Evolutionary conservation across 2,113 vertebrate species (phyloP), one percentile per base, ranked within the genome.

Genomic region (Nycticorax nycticorax): DNA sequence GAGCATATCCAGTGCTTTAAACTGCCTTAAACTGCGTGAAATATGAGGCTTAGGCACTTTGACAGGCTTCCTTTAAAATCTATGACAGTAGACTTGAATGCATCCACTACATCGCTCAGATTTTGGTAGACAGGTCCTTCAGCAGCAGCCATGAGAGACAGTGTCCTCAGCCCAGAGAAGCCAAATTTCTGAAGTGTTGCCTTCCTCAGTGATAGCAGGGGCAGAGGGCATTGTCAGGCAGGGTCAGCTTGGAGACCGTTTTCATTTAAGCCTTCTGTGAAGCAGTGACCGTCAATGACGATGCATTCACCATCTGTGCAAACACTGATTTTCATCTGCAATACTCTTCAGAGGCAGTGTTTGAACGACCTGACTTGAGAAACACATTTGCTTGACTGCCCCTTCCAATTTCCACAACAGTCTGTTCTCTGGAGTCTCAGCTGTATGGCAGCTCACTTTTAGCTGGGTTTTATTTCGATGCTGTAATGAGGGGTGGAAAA

Each of bases 31-130:
- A 79, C 8, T 88, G 33, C 1, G 8, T 82, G 56, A 96, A 93
- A 75, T 73, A 67, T 75, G 79, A 96, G 52, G 53, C 18, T 91
- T 47, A 88, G 86, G 27, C 81, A 85, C 59, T 93, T 91, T 92
- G 93, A 96, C 91, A 95, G 74, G 81, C 71, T 89, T 96, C 67
- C 69, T 95, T 94, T 83, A 88, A 91, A 93, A 92, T 85, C 87
- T 59, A 2, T 79, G 55, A 85, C 71, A 94, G 81, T 23, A 47
- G 87, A 89, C 71, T 94, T 88, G 63, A 96, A 76, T 26, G 75
- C 81, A 85, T 69, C 66, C 55, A 73, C 62, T 37, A 45, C 1
- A 0, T 52, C 3, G 3, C 87, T 74, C 77, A 77, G 81, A 95
- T 93, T 93, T 83, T 95, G 89, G 88, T 93, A 88, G 96, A 69